Evolutionary conservation across 2,888 invertebrate species (phyloP).

Genomic region (Crioceris asparagi): DNA sequence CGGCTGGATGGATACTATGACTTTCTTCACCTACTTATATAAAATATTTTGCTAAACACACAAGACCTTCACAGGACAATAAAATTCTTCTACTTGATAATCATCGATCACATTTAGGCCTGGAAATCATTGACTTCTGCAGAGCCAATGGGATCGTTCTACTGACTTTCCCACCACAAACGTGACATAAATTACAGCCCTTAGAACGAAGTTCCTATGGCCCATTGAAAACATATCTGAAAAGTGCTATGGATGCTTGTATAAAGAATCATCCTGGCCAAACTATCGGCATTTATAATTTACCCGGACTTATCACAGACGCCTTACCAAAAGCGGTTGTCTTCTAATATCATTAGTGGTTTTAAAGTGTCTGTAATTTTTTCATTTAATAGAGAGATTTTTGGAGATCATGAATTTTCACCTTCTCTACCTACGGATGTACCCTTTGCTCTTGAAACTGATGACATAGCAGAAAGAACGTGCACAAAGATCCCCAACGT

Average conservation of each 20-base stretch:
- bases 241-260: neutral
- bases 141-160: too few species aligned
- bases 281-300: neutral
- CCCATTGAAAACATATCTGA: neutral
- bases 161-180: too few species aligned
- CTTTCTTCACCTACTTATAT: constrained; percentile 1
- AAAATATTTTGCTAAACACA: constrained; percentile 3
- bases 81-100: constrained; percentile 1
- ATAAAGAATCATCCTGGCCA: constrained; percentile 1
- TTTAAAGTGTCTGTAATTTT: too few species aligned
- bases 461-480: too few species aligned
- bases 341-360: too few species aligned
- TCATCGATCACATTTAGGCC: constrained; percentile 1
- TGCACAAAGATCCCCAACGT: neutral
- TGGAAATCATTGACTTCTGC: neutral
- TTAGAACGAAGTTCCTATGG: constrained; percentile 1
- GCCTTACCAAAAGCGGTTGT: too few species aligned
- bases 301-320: neutral
- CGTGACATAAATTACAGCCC: neutral
- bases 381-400: neutral
- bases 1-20: constrained; percentile 1
- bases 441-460: too few species aligned
- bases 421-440: neutral
- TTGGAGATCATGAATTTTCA: neutral
- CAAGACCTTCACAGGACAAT: constrained; percentile 3